These are phyloP conservation scores for Cardinalis cardinalis DNA, from an alignment of 2,113 vertebrate genomes.

Conservation along the genomic window DNA sequence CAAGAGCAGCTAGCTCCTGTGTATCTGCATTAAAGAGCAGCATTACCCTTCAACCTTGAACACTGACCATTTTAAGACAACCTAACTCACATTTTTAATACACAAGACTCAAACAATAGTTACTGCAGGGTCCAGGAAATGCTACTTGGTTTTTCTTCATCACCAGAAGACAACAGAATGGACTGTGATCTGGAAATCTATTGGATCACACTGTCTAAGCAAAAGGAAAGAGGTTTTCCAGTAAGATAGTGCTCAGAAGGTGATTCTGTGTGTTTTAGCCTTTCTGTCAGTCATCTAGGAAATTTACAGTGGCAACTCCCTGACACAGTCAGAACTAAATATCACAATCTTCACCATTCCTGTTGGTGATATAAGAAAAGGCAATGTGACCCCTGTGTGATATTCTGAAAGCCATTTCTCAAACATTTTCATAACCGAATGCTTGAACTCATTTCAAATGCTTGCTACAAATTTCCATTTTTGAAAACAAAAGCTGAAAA, in stretches of 20 bases:
- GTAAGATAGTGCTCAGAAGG: not conserved
- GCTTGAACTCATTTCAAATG: not conserved
- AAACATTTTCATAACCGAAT: not conserved
- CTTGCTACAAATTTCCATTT: not conserved
- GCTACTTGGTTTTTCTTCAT: not conserved
- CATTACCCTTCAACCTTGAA: not conserved
- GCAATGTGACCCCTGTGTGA: not conserved
- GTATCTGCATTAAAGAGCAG: not conserved
- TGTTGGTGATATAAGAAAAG: not conserved
- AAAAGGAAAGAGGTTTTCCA: not conserved
- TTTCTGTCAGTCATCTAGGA: not conserved
- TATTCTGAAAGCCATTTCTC: not conserved
- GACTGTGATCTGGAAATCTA: not conserved
- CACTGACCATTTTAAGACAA: not conserved
- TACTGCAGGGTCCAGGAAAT: not conserved
- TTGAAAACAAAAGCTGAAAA: not conserved
- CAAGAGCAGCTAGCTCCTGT: not conserved
- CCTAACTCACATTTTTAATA: not conserved
- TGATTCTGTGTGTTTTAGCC: not conserved
- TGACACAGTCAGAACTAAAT: not conserved
- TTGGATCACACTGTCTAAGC: not conserved
- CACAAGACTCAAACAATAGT: not conserved
- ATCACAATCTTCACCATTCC: not conserved
- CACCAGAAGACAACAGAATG: not conserved
- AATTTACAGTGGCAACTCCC: not conserved